Percentiles rank a stretch among this genome's conserved stretches.
Evolutionary conservation across 2,797 vertebrate genomes (phyloP).

Genomic region (Momotus momota): DNA sequence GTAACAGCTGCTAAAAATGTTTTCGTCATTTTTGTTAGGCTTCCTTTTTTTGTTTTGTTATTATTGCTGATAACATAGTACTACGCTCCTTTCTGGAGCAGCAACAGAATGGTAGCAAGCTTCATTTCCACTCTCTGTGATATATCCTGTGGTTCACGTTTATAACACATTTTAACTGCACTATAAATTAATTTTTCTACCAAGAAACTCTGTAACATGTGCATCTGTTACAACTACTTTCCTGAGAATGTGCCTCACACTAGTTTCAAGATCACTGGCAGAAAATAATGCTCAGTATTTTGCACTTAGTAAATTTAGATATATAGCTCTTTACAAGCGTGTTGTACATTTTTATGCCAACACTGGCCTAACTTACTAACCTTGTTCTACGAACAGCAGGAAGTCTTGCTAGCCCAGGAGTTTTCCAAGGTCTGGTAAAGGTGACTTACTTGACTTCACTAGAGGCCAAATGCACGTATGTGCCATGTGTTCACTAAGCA

Average conservation of each 20-base stretch:
- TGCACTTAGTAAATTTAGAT: neutral
- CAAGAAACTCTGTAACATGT: conserved; percentile 52
- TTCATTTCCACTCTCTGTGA: neutral
- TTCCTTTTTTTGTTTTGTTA: neutral
- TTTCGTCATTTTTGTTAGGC: neutral
- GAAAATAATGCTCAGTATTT: neutral
- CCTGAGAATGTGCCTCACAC: neutral
- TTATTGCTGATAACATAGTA: conserved; percentile 17
- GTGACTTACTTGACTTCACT: conserved; percentile 20
- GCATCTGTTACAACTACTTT: conserved; percentile 49
- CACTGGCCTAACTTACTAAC: neutral
- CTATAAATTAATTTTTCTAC: conserved; percentile 66
- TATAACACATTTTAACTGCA: neutral
- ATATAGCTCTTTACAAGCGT: neutral
- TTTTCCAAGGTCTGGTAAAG: conserved; percentile 33
- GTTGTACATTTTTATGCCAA: neutral
- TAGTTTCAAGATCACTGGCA: neutral
- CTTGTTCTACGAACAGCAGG: conserved; percentile 41
- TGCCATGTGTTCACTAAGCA: neutral
- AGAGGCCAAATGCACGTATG: conserved; percentile 14
- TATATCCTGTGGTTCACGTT: conserved; percentile 51
- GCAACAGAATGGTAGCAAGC: conserved; percentile 1
- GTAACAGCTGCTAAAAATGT: conserved; percentile 9
- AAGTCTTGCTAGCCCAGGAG: neutral
- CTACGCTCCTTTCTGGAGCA: neutral